Base-by-base conservation (phyloP, 2,113 vertebrate species). In the Speoplatyrhinus poulsoni region DNA sequence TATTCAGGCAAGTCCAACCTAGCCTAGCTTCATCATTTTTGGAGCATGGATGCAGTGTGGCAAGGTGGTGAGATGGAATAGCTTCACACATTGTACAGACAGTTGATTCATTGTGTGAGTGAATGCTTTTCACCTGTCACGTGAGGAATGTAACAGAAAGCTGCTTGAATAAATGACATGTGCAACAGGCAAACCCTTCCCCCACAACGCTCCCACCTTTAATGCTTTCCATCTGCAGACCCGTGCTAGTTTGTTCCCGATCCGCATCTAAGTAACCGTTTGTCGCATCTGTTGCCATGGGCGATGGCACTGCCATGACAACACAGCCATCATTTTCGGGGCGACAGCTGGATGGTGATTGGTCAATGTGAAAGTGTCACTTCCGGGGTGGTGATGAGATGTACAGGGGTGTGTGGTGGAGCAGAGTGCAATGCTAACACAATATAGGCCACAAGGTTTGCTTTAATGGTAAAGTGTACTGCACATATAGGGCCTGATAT, bases 231-330 rank as follows among this genome's bases (percentile, higher is more conserved):
- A 70, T 74, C 67, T 70, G 48, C 32, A 70, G 16, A 74, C 54
- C 73, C 67, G 36, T 69, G 62, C 54, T 74, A 77, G 80, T 79
- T 79, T 77, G 53, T 81, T 80, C 69, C 79, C 50, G 3, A 67
- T 69, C 62, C 75, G 47, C 72, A 26, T 26, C 72, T 60, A 65
- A 63, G 62, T 73, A 77, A 33, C 26, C 26, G 53, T 60, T 26
- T 57, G 55, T 55, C 57, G 73, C 69, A 26, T 26, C 60, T 59
- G 87, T 90, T 90, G 80, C 85, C 81, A 60, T 6, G 69, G 77
- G 86, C 46, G 69, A 90, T 41, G 3, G 89, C 91, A 26, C 26
- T 86, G 80, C 79, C 86, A 65, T 85, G 86, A 83, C 81, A 64
- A 84, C 78, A 76, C 68, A 19, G 13, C 72, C 75, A 79, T 76